Evolutionary conservation across 2,113 vertebrate species (phyloP), one percentile per base, ranked within the genome.

Genomic region (Xenopus tropicalis): DNA sequence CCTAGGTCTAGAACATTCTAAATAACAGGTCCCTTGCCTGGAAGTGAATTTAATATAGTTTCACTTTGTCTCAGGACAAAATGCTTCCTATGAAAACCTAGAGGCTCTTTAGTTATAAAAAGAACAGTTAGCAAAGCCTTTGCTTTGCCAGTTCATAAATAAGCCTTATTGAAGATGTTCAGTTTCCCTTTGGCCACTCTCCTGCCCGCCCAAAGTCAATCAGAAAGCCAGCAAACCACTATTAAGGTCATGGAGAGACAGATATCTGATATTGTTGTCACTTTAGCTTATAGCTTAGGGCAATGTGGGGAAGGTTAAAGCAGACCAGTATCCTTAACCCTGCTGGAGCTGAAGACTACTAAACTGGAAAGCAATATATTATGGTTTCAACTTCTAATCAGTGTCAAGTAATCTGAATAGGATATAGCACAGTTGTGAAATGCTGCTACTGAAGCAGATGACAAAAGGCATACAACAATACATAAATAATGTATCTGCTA

Each of bases 171-270:
- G 29, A 5, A 37, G 29, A 37, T 37, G 29, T 8, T 9, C 29
- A 37, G 29, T 69, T 66, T 69, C 66, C 73, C 58, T 69, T 56
- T 43, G 48, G 66, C 66, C 65, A 61, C 13, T 22, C 51, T n/a
- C 58, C 57, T 11, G 44, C 68, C 73, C 66, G 48, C 64, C 64
- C 64, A 76, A 62, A 52, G 58, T 54, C 64, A 68, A 54, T 63
- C 58, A 76, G 44, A 56, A 11, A 69, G 43, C 20, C 1, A 7
- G 59, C 10, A 69, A 69, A 44, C 66, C 24, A 54, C 24, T 21
- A 51, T 69, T 76, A 22, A 19, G 58, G 48, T 69, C 21, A n/a
- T 23, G 16, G 48, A 63, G 46, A 62, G 46, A 24, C 57, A 68
- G 66, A 69, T 22, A 76, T 63, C 6, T 69, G 73, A 76, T 69